Conservation (phyloP, 2,888 invertebrate species). For the Andricus quercusramuli region DNA sequence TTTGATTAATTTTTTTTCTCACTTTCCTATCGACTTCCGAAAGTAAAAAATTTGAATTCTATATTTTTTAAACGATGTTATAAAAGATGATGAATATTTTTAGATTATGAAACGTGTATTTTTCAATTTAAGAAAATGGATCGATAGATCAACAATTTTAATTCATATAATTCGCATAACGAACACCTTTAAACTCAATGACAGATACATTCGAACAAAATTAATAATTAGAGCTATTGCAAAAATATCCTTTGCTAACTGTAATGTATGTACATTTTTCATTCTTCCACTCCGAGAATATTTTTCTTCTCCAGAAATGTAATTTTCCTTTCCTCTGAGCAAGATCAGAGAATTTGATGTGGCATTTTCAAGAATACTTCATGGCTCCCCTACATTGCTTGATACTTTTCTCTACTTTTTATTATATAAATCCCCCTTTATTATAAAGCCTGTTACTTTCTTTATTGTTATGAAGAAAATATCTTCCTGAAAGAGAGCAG, state of each 20-base stretch:
- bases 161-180: background rate
- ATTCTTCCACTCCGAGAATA: background rate
- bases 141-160: background rate
- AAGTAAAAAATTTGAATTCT: background rate
- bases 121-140: background rate
- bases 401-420: background rate
- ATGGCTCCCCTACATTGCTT: background rate
- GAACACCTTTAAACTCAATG: background rate
- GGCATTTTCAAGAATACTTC: background rate
- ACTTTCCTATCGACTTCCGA: background rate
- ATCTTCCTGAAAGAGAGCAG: background rate
- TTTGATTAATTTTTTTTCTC: too few relatives aligned
- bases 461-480: background rate
- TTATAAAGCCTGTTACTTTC: background rate
- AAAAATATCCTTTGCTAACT: background rate
- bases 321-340: background rate
- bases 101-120: too few relatives aligned
- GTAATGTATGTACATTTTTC: background rate
- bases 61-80: background rate
- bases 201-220: background rate
- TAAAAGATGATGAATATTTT: background rate
- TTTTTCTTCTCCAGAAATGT: background rate
- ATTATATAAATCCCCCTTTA: background rate
- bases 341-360: background rate
- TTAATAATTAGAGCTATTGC: background rate